A percentile compares a stretch with the other conserved stretches of the same genome.
Evolutionary conservation across 2,797 vertebrate species (phyloP).

Genomic region (Sardinella longiceps): DNA sequence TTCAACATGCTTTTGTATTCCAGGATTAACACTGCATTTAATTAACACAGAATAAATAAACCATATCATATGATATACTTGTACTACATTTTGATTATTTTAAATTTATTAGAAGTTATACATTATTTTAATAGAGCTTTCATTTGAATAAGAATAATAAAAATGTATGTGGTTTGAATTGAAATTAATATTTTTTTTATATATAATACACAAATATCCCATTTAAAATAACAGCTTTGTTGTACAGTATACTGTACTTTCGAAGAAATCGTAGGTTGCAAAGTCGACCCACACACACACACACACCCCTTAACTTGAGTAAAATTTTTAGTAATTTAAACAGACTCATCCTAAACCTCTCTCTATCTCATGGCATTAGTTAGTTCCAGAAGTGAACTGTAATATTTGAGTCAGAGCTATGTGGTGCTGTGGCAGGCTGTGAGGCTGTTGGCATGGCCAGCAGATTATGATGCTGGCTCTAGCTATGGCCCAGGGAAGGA

Average conservation of each 20-base stretch:
- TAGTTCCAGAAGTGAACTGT: not conserved
- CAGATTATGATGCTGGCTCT: not conserved
- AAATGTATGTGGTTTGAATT: not conserved
- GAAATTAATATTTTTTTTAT: not conserved
- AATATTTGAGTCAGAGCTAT: conserved; percentile 1
- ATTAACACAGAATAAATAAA: conserved; percentile 9
- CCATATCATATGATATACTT: too few species aligned
- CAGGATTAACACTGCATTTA: not conserved
- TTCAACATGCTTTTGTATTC: not conserved
- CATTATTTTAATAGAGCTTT: too few species aligned
- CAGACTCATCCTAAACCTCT: not conserved
- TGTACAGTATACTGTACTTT: not conserved
- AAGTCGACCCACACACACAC: not conserved
- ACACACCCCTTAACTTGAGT: not conserved
- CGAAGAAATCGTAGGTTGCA: not conserved
- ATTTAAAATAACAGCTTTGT: not conserved
- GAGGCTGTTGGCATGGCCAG: not conserved
- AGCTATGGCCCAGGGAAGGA: not conserved
- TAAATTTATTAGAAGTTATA: too few species aligned
- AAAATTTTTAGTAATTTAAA: not conserved
- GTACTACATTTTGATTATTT: too few species aligned
- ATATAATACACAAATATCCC: not conserved
- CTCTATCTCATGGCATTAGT: not conserved
- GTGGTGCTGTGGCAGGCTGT: not conserved
- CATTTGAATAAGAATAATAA: too few species aligned